Conservation (phyloP, 2,797 vertebrate genomes). For the Macropus fuliginosus region DNA sequence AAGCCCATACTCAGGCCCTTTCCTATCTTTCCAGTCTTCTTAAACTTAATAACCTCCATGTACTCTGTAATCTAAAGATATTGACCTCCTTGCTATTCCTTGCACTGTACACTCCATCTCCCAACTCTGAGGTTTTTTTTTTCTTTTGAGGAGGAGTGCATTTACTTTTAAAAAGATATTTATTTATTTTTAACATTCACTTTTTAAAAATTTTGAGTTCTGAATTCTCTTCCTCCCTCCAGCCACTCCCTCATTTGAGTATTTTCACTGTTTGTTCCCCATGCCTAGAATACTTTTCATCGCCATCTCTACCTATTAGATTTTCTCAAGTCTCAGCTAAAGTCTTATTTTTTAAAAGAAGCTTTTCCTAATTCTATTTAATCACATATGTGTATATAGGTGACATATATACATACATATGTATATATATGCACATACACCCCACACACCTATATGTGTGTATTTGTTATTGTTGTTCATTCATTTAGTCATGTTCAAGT, state of each 20-base stretch:
- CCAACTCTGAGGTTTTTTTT: neutral
- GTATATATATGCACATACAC: too few relatives aligned
- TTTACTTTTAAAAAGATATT: too few relatives aligned
- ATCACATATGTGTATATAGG: neutral
- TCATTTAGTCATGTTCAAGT: neutral
- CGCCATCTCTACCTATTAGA: neutral
- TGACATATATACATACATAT: too few relatives aligned
- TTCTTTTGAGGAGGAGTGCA: too few relatives aligned
- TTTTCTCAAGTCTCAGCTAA: neutral
- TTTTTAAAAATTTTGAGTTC: neutral
- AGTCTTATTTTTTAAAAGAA: neutral
- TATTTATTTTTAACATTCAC: neutral
- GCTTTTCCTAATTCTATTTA: neutral
- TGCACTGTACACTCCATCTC: neutral
- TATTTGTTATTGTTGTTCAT: neutral
- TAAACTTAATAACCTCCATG: neutral
- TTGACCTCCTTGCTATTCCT: neutral
- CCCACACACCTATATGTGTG: too few relatives aligned
- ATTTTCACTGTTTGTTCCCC: neutral
- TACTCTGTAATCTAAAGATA: neutral
- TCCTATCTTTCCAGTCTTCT: neutral
- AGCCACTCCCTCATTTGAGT: neutral
- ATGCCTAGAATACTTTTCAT: neutral
- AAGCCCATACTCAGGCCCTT: too few relatives aligned
- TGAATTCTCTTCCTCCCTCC: neutral